Percentiles rank a stretch among this genome's conserved stretches.
phyloP scores from a whole-genome alignment of 2,113 vertebrate species.

The Lepidothrix coronata region DNA sequence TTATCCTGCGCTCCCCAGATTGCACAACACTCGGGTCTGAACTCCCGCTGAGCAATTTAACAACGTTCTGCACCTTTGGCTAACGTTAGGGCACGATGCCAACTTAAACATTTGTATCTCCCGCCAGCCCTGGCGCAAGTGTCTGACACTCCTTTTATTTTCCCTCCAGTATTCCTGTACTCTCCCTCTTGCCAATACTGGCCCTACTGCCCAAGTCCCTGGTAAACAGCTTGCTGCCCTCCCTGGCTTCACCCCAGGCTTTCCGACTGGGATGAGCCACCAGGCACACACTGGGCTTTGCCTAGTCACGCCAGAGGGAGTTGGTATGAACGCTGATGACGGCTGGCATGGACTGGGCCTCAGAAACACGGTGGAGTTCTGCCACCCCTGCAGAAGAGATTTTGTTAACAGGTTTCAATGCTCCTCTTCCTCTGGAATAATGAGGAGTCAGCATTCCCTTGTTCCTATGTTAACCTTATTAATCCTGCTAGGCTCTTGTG shows the following conservation, averaged over 20 bases:
- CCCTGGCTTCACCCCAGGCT: neutral
- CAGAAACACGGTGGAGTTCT: accelerated
- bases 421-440: neutral
- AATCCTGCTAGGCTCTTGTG: neutral
- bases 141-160: neutral
- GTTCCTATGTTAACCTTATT: neutral
- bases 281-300: neutral
- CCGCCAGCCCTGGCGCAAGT: neutral
- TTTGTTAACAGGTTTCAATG: neutral
- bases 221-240: neutral
- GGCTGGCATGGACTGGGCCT: accelerated
- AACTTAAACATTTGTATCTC: neutral
- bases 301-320: neutral
- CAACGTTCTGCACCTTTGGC: constrained; percentile 7
- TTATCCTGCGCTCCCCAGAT: neutral
- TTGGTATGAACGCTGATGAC: accelerated
- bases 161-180: neutral
- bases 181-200: neutral
- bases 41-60: neutral
- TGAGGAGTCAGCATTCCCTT: neutral
- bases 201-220: neutral
- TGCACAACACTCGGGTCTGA: neutral
- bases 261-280: neutral
- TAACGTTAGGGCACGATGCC: neutral
- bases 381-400: neutral